Conservation (phyloP, 2,113 vertebrate genomes). For the Hiodon tergisus region DNA sequence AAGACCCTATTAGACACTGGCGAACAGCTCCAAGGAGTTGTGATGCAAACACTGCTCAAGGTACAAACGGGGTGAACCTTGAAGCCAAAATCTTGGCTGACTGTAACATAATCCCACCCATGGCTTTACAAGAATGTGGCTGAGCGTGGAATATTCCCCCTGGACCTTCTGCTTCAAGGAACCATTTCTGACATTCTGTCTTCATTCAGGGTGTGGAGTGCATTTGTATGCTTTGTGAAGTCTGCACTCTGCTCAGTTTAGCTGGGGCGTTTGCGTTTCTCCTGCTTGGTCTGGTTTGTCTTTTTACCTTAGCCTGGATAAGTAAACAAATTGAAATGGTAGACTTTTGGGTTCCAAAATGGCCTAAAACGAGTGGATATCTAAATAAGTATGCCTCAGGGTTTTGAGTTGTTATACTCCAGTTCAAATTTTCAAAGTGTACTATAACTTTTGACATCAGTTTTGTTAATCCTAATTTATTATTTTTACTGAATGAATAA, state of each 20-base stretch:
- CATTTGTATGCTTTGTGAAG: no score
- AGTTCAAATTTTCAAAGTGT: no score
- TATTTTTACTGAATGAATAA: neutral
- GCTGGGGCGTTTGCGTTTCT: neutral
- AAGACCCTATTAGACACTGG: conserved; percentile 47
- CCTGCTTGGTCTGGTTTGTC: neutral
- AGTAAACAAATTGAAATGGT: neutral
- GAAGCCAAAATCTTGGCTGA: neutral
- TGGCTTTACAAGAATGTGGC: neutral
- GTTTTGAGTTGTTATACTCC: no score
- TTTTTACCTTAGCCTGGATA: neutral
- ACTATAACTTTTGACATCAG: no score
- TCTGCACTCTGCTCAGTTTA: no score
- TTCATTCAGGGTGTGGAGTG: neutral
- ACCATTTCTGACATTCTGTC: neutral
- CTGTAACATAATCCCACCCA: neutral
- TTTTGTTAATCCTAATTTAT: neutral
- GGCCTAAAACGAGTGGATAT: neutral
- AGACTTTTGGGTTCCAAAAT: neutral
- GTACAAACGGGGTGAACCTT: neutral
- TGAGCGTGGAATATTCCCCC: neutral
- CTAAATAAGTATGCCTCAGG: neutral
- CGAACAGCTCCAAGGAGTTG: conserved; percentile 47
- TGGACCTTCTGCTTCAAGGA: neutral
- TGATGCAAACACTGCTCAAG: neutral